Evolutionary conservation across 2,113 vertebrate genomes (phyloP).

Genomic region (Larimichthys crocea): DNA sequence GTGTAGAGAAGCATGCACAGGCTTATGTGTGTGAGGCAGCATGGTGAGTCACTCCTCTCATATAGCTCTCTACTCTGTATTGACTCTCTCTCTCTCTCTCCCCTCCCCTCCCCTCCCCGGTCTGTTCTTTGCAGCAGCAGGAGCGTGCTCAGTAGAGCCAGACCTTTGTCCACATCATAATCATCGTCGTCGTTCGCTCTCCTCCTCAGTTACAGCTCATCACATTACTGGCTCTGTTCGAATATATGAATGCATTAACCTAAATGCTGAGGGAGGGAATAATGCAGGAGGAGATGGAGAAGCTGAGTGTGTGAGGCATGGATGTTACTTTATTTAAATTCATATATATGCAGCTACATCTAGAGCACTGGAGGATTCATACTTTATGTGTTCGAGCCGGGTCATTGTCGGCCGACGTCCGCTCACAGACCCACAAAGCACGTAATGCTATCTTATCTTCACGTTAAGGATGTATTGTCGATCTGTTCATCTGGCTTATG

Average conservation of each 20-base stretch:
- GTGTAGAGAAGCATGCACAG: slow-evolving; percentile 27
- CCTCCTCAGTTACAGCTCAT: slow-evolving; percentile 59
- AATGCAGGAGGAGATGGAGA: slow-evolving; percentile 9
- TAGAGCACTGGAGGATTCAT: slow-evolving; percentile 8
- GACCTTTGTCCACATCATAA: slow-evolving; percentile 72
- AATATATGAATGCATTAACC: slow-evolving; percentile 52
- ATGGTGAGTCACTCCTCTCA: slow-evolving; percentile 75
- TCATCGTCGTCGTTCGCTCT: slow-evolving; percentile 40
- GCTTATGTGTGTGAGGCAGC: slow-evolving; percentile 39
- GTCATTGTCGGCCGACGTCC: background rate
- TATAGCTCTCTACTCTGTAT: slow-evolving; percentile 60
- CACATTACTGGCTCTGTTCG: slow-evolving; percentile 45
- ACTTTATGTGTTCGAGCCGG: background rate
- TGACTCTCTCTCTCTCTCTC: slow-evolving; percentile 43
- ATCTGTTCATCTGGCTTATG: slow-evolving; percentile 47
- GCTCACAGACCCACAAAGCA: slow-evolving; percentile 23
- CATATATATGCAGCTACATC: background rate
- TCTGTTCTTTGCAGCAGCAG: slow-evolving; percentile 62
- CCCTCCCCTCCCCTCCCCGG: slow-evolving; percentile 48
- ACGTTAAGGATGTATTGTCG: slow-evolving; percentile 32
- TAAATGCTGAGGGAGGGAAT: slow-evolving; percentile 36
- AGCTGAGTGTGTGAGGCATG: background rate
- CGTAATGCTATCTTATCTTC: slow-evolving; percentile 39
- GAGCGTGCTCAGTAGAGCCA: slow-evolving; percentile 55
- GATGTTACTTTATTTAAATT: slow-evolving; percentile 6